Evolutionary conservation across 1,140 invertebrate genomes (phyloP), one percentile per base, ranked within the genome.

Genomic region (Probaryconus sp.): DNA sequence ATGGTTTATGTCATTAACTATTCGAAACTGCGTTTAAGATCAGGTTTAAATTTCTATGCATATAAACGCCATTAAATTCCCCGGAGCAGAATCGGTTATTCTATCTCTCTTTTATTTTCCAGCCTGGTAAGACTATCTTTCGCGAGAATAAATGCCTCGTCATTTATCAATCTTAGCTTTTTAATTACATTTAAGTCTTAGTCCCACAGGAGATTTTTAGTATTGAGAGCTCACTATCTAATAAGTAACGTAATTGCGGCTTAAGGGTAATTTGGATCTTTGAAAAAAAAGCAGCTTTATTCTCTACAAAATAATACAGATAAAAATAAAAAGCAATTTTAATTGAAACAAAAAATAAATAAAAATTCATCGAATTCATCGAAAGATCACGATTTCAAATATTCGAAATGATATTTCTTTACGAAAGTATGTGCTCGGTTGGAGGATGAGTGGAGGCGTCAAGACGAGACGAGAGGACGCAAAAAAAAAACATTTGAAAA

Each of bases 81-180:
- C 81, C 80, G 71, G 79, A 82, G 83, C 81, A 76, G 64, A 73
- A 74, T 72, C 70, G 58, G 64, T 61, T 68, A 64, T 37, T 42
- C 31, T 58, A 53, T 47, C 55, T 61, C 69, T 65, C 58, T 74
- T 56, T 58, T 56, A 75, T 47, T 58, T 31, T 51, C 33, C 21
- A 37, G 38, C 42, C 26, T 61, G 55, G 31, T 63, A 45, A 48
- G 21, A 67, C 48, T 73, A 47, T 61, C 56, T 68, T 51, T 47
- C 63, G 60, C 65, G 53, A 50, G 76, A 79, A 82, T 84, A 83
- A 86, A 86, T 85, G 85, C 82, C 68, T 76, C 78, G 82, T 85
- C 84, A 83, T 87, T 85, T 85, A 85, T 87, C 84, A 87, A 87
- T 86, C 83, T 85, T 87, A 84, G 80, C 79, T 84, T 85, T 85